Percentiles rank a stretch among this genome's conserved stretches.
phyloP scores from a whole-genome alignment of 2,888 invertebrate species.

The Oligia fasciuncula region DNA sequence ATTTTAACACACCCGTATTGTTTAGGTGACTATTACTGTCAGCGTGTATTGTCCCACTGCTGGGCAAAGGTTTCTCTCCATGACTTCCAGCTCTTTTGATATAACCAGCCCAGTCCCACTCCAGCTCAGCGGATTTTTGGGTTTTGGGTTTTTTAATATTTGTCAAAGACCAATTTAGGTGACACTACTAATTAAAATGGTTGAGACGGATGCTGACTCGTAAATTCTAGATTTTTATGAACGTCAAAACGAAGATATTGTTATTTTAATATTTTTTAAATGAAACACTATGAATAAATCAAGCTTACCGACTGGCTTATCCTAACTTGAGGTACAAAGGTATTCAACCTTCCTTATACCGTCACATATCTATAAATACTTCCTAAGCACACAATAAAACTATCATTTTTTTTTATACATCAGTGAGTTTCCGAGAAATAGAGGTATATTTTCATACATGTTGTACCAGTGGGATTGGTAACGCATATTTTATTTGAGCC shows the following conservation, averaged over 20 bases:
- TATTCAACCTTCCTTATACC: neutral
- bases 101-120: no score
- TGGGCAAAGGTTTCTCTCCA: no score
- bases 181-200: neutral
- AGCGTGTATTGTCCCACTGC: no score
- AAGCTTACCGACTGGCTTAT: neutral
- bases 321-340: neutral
- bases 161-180: no score
- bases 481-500: slow-evolving; percentile 34
- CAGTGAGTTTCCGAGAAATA: slow-evolving; percentile 7
- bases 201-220: neutral
- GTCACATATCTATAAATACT: slow-evolving; percentile 1
- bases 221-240: neutral
- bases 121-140: no score
- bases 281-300: neutral
- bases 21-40: no score
- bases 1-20: no score
- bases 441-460: slow-evolving; percentile 11
- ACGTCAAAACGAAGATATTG: neutral
- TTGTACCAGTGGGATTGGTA: slow-evolving; percentile 4
- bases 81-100: no score
- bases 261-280: neutral
- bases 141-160: no score
- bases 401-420: slow-evolving; percentile 9
- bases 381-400: slow-evolving; percentile 4